phyloP scores from a whole-genome alignment of 1,140 invertebrate species.

The roundworm (Caenorhabditis elegans) region WBcel235 BX284603.4:2640501-2641000 shows the following conservation, averaged over 20 bases:
- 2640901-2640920: too few relatives aligned
- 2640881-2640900: background rate
- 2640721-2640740: background rate
- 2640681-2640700: background rate
- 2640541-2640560: conserved; percentile 30
- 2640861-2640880: conserved; percentile 13
- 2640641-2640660: conserved; percentile 36
- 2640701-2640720: too few relatives aligned
- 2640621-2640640: conserved; percentile 43
- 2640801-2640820: background rate
- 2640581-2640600: conserved; percentile 44
- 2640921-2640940: too few relatives aligned
- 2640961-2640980: conserved; percentile 31
- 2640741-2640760: background rate
- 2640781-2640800: conserved; percentile 34
- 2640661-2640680: background rate
- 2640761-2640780: background rate
- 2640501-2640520: conserved; percentile 35
- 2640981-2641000: background rate
- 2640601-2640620: conserved; percentile 37
- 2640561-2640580: conserved; percentile 43
- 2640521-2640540: conserved; percentile 39
- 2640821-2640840: background rate
- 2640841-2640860: conserved; percentile 10
- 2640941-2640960: conserved; percentile 36